Conservation (phyloP, 2,113 vertebrate species). For the Psophia crepitans region DNA sequence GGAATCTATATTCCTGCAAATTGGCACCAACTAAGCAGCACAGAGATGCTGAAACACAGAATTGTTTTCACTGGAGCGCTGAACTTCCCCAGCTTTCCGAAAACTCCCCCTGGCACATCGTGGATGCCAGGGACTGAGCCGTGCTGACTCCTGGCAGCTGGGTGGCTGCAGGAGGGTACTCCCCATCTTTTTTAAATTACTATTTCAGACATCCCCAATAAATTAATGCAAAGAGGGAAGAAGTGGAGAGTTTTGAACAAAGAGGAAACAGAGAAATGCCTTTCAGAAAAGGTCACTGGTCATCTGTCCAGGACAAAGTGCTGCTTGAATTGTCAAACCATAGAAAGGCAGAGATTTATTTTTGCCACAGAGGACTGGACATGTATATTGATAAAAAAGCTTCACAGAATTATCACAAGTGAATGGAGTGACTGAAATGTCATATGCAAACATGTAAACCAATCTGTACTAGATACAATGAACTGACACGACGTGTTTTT, state of each 20-base stretch:
- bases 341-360: background rate
- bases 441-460: background rate
- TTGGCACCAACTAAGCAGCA: background rate
- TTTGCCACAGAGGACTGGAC: background rate
- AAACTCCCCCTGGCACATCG: background rate
- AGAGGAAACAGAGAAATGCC: background rate
- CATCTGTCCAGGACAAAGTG: background rate
- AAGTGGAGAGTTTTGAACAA: background rate
- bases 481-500: background rate
- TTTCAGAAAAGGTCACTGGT: background rate
- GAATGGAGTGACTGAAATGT: background rate
- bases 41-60: background rate
- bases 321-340: background rate
- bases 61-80: background rate
- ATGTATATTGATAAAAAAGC: background rate
- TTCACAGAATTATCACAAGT: background rate
- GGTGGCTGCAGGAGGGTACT: background rate
- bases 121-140: background rate
- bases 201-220: background rate
- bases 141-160: background rate
- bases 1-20: conserved; percentile 5
- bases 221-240: background rate
- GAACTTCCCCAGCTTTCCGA: background rate
- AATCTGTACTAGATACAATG: background rate
- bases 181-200: background rate